Conservation (phyloP, 1,140 invertebrate species). For the Drosophila quadrilineata region DNA sequence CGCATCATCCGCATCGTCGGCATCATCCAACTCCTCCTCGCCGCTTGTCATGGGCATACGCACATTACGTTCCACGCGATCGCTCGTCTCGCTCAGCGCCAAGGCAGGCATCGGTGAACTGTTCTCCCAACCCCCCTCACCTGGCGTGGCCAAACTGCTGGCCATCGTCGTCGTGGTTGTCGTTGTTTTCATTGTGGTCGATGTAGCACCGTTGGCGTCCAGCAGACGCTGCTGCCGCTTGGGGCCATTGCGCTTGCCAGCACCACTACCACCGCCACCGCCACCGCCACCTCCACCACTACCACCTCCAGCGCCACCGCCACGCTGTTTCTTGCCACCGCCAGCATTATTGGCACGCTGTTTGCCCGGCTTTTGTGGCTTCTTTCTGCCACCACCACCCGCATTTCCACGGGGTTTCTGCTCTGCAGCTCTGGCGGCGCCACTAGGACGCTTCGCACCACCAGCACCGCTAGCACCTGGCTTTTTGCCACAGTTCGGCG, state of each 20-base stretch:
- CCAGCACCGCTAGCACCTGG: neutral
- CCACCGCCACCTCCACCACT: constrained; percentile 1
- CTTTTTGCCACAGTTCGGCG: constrained; percentile 59
- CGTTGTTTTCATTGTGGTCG: constrained; percentile 6
- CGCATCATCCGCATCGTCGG: constrained; percentile 19
- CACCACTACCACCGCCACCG: constrained; percentile 8
- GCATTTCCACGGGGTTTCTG: constrained; percentile 7
- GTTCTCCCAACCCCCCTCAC: constrained; percentile 42
- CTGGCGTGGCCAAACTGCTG: constrained; percentile 54
- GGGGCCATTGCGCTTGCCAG: constrained; percentile 20
- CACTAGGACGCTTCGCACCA: neutral
- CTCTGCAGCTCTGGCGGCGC: constrained; percentile 21
- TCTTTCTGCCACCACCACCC: constrained; percentile 31
- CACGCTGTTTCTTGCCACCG: constrained; percentile 32
- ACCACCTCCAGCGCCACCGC: neutral
- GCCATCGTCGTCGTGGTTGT: constrained; percentile 45
- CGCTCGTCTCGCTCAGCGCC: constrained; percentile 65
- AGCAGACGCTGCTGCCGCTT: constrained; percentile 35
- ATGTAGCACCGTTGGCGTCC: neutral
- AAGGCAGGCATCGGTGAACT: constrained; percentile 62
- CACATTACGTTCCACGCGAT: constrained; percentile 70
- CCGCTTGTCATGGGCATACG: constrained; percentile 25
- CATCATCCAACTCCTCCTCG: constrained; percentile 44
- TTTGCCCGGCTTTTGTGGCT: constrained; percentile 35
- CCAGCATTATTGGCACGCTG: constrained; percentile 23